These are phyloP conservation scores for Astyanax mexicanus DNA, from an alignment of 2,797 vertebrate genomes.

Conservation along the genomic window DNA sequence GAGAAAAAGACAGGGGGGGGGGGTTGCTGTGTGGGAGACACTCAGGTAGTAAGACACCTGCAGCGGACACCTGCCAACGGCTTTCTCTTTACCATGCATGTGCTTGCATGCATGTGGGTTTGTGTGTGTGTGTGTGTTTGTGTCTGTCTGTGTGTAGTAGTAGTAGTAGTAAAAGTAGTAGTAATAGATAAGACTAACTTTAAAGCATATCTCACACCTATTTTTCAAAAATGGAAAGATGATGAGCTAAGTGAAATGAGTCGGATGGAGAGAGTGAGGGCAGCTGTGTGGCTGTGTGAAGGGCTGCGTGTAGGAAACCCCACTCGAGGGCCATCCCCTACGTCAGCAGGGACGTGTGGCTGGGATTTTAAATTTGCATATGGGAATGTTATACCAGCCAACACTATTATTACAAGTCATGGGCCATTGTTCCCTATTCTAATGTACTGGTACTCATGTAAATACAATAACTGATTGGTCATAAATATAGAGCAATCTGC, in stretches of 20 bases:
- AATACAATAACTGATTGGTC: not conserved
- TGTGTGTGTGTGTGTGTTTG: not conserved
- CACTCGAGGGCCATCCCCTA: not conserved
- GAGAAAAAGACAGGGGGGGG: too few species aligned
- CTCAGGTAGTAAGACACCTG: conserved; percentile 50
- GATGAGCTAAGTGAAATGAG: not conserved
- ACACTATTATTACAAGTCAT: too few species aligned
- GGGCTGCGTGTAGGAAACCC: not conserved
- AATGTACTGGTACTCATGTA: not conserved
- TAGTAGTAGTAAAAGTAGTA: too few species aligned
- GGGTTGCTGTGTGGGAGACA: too few species aligned
- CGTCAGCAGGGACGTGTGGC: not conserved
- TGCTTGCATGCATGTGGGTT: not conserved
- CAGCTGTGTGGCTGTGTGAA: too few species aligned
- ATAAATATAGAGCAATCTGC: too few species aligned
- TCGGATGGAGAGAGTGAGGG: not conserved
- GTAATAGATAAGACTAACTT: not conserved
- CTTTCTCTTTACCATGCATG: not conserved
- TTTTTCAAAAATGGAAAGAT: not conserved
- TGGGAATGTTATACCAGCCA: not conserved
- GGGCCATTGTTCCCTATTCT: not conserved
- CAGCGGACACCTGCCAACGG: conserved; percentile 53
- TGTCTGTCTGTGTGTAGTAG: not conserved
- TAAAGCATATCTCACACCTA: not conserved
- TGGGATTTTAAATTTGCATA: not conserved